These are phyloP conservation scores for Willisornis vidua DNA, from an alignment of 2,113 vertebrate species.

Conservation along the genomic window DNA sequence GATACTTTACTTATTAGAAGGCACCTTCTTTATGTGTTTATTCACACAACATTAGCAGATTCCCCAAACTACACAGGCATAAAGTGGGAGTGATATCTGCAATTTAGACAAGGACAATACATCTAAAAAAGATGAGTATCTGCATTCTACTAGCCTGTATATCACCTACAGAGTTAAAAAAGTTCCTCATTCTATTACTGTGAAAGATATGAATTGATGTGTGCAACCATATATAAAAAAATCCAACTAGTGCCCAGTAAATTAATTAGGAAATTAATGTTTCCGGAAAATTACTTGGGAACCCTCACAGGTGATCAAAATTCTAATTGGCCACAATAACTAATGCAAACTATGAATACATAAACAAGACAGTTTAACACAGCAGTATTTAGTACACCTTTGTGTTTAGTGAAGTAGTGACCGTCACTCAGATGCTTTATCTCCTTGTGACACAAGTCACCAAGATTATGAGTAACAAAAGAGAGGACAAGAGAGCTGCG, in stretches of 20 bases:
- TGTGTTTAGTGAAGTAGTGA: background rate
- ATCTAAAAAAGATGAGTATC: background rate
- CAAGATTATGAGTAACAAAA: background rate
- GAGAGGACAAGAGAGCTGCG: background rate
- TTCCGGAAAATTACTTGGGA: background rate
- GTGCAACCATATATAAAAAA: background rate
- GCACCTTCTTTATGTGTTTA: background rate
- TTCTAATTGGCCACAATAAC: background rate
- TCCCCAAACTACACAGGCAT: background rate
- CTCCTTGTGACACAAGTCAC: background rate
- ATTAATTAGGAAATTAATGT: background rate
- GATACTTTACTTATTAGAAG: background rate
- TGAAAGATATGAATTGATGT: background rate
- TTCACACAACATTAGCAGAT: background rate
- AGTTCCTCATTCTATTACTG: background rate
- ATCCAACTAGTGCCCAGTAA: background rate
- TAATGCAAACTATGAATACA: background rate
- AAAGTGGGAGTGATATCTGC: background rate
- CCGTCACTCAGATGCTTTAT: background rate
- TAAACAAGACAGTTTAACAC: background rate
- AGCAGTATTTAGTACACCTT: background rate
- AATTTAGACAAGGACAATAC: background rate
- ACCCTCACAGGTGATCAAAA: background rate
- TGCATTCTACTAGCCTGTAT: background rate
- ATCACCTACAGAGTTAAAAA: background rate